Percentiles rank a stretch among this genome's conserved stretches.
phyloP scores from a whole-genome alignment of 2,888 invertebrate genomes.

The Steromphala cineraria region DNA sequence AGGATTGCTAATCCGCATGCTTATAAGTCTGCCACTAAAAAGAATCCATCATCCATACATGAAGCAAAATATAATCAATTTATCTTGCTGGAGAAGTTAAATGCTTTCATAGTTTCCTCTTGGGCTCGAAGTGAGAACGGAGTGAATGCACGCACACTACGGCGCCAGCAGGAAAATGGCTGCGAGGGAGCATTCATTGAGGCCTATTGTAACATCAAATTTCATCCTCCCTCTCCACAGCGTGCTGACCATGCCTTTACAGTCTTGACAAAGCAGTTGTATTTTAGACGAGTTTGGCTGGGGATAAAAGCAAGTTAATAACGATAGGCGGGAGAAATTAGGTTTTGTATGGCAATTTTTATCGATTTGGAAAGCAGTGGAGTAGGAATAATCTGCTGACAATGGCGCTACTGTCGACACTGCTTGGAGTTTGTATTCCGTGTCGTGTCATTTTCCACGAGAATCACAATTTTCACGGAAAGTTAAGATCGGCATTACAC shows the following conservation, averaged over 20 bases:
- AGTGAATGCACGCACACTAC: constrained; percentile 5
- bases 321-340: constrained; percentile 34
- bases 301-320: constrained; percentile 32
- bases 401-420: constrained; percentile 27
- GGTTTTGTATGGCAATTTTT: constrained; percentile 22
- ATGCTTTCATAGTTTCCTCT: constrained; percentile 33
- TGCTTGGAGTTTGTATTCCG: constrained; percentile 20
- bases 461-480: constrained; percentile 36
- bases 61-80: constrained; percentile 35
- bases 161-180: constrained; percentile 34
- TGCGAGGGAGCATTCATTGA: constrained; percentile 25
- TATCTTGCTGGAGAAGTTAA: constrained; percentile 31
- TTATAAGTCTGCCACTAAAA: constrained; percentile 23
- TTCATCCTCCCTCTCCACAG: constrained; percentile 4
- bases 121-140: neutral
- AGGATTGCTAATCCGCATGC: neutral
- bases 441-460: constrained; percentile 36
- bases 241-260: neutral
- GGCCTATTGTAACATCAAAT: neutral
- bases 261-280: constrained; percentile 13
- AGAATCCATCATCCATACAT: constrained; percentile 26
- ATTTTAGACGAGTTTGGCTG: constrained; percentile 7
- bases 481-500: constrained; percentile 31
- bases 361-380: neutral
- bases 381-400: constrained; percentile 30